Percentiles rank a stretch among this genome's conserved stretches.
phyloP scores from a whole-genome alignment of 2,113 vertebrate species.

The Ammodytes dubius region DNA sequence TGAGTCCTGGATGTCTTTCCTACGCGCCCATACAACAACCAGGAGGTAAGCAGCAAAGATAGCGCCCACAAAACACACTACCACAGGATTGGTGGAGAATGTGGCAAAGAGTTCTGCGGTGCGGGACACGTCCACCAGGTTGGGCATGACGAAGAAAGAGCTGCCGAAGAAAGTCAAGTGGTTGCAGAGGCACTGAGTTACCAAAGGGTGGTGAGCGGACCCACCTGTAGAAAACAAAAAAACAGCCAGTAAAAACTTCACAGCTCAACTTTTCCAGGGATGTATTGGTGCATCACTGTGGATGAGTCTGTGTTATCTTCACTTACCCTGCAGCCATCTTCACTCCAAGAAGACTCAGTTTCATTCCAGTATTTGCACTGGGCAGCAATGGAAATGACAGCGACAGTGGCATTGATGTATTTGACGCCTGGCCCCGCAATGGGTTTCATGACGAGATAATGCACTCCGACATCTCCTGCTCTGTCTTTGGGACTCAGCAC shows the following conservation, averaged over 20 bases:
- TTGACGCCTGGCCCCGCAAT: conserved; percentile 81
- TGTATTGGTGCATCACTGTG: background rate
- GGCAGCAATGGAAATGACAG: conserved; percentile 88
- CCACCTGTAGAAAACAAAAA: conserved; percentile 85
- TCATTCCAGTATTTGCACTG: conserved; percentile 94
- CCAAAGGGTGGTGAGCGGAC: conserved; percentile 85
- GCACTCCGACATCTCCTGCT: conserved; percentile 84
- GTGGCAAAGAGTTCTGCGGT: conserved; percentile 91
- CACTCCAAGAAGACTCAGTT: conserved; percentile 85
- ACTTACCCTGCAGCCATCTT: conserved; percentile 90
- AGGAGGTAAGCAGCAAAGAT: conserved; percentile 89
- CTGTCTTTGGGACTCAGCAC: conserved; percentile 88
- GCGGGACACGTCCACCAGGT: conserved; percentile 88
- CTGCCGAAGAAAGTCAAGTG: conserved; percentile 96
- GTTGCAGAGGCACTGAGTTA: conserved; percentile 93
- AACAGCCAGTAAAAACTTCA: background rate
- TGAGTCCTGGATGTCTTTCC: conserved; percentile 92
- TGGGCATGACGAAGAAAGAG: conserved; percentile 93
- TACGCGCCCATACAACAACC: conserved; percentile 90
- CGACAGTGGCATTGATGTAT: conserved; percentile 81
- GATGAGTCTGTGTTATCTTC: background rate
- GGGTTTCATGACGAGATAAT: conserved; percentile 89
- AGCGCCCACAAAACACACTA: conserved; percentile 92
- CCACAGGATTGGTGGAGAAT: conserved; percentile 92
- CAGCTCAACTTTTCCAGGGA: background rate